These are phyloP conservation scores for Pelobates fuscus DNA, from an alignment of 2,113 vertebrate species.

Conservation along the genomic window DNA sequence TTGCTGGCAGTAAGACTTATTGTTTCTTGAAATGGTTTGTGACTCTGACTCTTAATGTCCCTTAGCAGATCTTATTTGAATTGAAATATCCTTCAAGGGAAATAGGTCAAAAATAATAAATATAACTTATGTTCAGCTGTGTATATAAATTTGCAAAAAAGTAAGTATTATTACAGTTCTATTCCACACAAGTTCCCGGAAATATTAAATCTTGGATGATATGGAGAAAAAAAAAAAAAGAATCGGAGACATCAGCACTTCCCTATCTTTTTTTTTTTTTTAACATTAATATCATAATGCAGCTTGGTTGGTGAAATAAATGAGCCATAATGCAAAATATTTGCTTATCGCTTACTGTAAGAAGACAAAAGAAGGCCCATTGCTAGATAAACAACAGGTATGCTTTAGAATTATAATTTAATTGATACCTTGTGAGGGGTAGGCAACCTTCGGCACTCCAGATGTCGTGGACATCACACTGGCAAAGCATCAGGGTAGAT, in stretches of 20 bases:
- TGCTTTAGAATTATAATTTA: too few relatives aligned
- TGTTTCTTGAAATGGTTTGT: neutral
- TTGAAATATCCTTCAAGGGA: neutral
- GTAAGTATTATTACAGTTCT: neutral
- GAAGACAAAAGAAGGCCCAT: too few relatives aligned
- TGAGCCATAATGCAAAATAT: too few relatives aligned
- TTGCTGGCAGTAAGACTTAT: neutral
- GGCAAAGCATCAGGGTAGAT: too few relatives aligned
- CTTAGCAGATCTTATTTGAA: neutral
- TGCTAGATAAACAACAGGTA: too few relatives aligned
- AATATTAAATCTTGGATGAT: neutral
- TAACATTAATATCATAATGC: neutral
- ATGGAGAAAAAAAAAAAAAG: neutral
- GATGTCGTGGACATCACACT: too few relatives aligned
- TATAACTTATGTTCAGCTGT: neutral
- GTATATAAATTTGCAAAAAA: neutral
- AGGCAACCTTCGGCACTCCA: too few relatives aligned
- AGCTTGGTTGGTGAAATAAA: neutral
- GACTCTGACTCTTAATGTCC: neutral
- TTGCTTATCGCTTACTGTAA: too few relatives aligned
- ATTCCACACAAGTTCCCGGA: neutral
- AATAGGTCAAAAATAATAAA: neutral
- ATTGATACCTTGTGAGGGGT: too few relatives aligned
- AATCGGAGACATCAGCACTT: neutral
- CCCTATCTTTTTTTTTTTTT: neutral